Conservation (phyloP, 2,888 invertebrate genomes). For the Lasioglossum villosulum region DNA sequence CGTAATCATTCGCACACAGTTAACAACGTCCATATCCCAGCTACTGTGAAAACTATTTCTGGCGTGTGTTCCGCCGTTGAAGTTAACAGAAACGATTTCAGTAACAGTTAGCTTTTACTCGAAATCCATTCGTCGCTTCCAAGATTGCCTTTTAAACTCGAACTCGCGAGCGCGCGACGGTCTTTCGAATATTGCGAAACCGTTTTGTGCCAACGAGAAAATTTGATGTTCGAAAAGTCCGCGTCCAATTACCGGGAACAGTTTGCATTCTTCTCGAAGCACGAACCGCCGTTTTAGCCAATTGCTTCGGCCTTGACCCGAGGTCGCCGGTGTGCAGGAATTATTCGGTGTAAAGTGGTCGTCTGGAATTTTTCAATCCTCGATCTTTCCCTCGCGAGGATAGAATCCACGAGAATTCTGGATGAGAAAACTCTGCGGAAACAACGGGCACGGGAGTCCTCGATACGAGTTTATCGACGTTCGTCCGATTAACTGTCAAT, state of each 20-base stretch:
- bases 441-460: not conserved
- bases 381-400: not conserved
- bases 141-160: not conserved
- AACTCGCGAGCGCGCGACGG: not conserved
- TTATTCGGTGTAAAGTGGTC: conserved; percentile 39
- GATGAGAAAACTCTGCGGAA: not conserved
- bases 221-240: conserved; percentile 19
- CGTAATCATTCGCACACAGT: too few species aligned
- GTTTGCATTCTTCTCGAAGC: conserved; percentile 37
- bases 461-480: conserved; percentile 33
- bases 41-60: not conserved
- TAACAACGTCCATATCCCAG: not conserved
- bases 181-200: not conserved
- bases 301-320: conserved; percentile 52
- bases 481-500: conserved; percentile 49
- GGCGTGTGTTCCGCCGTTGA: not conserved
- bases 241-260: conserved; percentile 35
- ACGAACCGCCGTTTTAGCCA: conserved; percentile 35
- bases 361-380: conserved; percentile 41
- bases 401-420: not conserved
- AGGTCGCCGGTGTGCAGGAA: conserved; percentile 35
- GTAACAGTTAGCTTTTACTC: not conserved
- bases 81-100: not conserved
- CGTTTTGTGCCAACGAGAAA: conserved; percentile 1
- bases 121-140: not conserved